Evolutionary conservation across 1,140 invertebrate genomes (phyloP).

Genomic region (Tetragnatha versicolor): DNA sequence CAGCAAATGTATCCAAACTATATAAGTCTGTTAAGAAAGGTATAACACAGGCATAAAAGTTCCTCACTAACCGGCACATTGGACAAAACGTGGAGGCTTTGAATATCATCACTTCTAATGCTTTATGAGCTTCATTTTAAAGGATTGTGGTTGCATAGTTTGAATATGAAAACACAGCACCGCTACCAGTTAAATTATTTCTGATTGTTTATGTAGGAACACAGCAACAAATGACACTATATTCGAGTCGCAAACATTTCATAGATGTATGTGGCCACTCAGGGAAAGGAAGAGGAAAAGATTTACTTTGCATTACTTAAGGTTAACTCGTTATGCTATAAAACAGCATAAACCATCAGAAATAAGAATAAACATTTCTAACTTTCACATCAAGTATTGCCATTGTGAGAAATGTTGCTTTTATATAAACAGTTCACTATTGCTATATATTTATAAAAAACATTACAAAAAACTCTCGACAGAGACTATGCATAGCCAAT

Average conservation of each 20-base stretch:
- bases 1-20: too few relatives aligned
- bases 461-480: slow-evolving; percentile 16
- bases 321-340: slow-evolving; percentile 8
- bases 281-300: too few relatives aligned
- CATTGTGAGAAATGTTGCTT: slow-evolving; percentile 26
- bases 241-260: too few relatives aligned
- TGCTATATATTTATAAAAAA: slow-evolving; percentile 24
- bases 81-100: too few relatives aligned
- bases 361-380: slow-evolving; percentile 16
- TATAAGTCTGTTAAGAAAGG: too few relatives aligned
- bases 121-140: slow-evolving; percentile 30
- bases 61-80: too few relatives aligned
- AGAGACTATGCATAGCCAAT: slow-evolving; percentile 17
- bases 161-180: slow-evolving; percentile 33
- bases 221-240: slow-evolving; percentile 16
- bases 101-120: slow-evolving; percentile 18
- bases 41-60: too few relatives aligned
- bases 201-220: slow-evolving; percentile 38
- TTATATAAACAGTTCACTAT: slow-evolving; percentile 18
- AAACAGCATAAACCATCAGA: slow-evolving; percentile 33
- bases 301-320: neutral
- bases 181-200: slow-evolving; percentile 21
- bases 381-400: slow-evolving; percentile 48
- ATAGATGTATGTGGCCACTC: too few relatives aligned
- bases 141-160: slow-evolving; percentile 33